Conservation (phyloP, 2,797 vertebrate genomes). For the Philypnodon macrostomus region DNA sequence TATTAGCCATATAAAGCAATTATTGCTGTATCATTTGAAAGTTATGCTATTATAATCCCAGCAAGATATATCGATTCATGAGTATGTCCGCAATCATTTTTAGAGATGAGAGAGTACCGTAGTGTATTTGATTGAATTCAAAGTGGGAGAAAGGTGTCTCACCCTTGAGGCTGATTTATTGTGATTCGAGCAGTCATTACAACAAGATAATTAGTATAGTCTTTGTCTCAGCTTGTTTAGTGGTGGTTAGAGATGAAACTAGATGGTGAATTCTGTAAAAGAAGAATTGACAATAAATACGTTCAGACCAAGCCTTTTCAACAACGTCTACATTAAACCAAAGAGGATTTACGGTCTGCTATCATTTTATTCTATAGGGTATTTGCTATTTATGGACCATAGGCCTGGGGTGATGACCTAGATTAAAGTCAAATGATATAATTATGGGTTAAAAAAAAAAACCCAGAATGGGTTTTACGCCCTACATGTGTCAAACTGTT, state of each 20-base stretch:
- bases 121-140: constrained; percentile 24
- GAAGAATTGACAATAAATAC: not conserved
- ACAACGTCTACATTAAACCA: not conserved
- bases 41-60: not conserved
- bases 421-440: constrained; percentile 5
- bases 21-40: not conserved
- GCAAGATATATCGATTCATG: not conserved
- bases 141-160: constrained; percentile 17
- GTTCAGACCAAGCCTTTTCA: constrained; percentile 27
- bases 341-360: not conserved
- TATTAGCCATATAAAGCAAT: not conserved
- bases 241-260: not conserved
- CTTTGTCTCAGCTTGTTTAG: constrained; percentile 21
- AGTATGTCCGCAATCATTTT: not conserved
- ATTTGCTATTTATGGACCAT: not conserved
- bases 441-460: not conserved
- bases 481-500: constrained; percentile 1
- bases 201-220: constrained; percentile 21
- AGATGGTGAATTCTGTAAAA: not conserved
- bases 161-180: constrained; percentile 30
- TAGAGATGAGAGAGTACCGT: constrained; percentile 13
- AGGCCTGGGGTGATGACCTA: not conserved
- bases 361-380: not conserved
- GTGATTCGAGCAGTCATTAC: constrained; percentile 49
- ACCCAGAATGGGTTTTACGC: not conserved